A percentile compares a stretch with the other conserved stretches of the same genome.
Conservation (phyloP, 2,888 invertebrate species). For the Gymnosoma rotundatum region DNA sequence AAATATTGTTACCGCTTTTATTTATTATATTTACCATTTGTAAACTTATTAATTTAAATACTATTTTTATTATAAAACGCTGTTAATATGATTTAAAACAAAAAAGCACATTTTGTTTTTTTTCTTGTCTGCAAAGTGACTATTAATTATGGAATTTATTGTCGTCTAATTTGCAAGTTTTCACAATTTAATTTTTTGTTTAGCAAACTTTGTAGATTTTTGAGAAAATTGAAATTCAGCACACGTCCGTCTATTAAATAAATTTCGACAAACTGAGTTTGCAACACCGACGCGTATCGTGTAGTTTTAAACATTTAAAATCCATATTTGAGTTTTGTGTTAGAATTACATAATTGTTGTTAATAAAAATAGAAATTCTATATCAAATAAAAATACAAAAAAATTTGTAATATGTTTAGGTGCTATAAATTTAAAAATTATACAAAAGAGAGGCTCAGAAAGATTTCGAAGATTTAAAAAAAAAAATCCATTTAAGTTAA, state of each 20-base stretch:
- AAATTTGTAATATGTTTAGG: no score
- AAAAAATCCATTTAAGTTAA: no score
- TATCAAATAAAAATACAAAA: no score
- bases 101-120: background rate
- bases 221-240: background rate
- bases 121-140: background rate
- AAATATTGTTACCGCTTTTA: no score
- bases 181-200: background rate
- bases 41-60: background rate
- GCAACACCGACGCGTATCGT: background rate
- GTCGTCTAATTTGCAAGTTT: background rate
- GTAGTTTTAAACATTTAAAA: background rate
- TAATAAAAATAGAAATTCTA: background rate
- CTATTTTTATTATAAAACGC: background rate
- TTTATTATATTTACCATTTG: no score
- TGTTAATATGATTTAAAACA: background rate
- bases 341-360: background rate
- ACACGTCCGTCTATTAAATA: background rate
- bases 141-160: background rate
- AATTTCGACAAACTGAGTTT: background rate
- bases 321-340: background rate
- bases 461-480: no score
- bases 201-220: background rate
- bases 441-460: no score
- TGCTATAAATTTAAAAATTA: no score